A percentile compares a stretch with the other conserved stretches of the same genome.
Conservation (phyloP, 2,797 vertebrate genomes). For the Microctenopoma stevenorrisi region DNA sequence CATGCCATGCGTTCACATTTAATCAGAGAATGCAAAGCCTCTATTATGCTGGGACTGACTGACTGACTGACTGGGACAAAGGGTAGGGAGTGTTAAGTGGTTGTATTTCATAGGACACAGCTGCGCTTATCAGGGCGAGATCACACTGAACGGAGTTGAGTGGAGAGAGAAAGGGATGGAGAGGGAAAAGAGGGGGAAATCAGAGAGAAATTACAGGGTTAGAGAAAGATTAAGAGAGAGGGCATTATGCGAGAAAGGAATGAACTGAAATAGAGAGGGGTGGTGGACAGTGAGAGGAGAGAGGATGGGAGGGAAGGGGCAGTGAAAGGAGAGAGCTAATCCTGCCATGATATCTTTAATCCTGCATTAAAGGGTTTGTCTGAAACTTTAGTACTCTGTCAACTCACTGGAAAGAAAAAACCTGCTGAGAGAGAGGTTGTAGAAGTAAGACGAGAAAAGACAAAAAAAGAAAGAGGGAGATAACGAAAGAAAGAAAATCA, state of each 20-base stretch:
- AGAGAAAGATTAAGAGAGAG: slow-evolving; percentile 51
- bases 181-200: slow-evolving; percentile 18
- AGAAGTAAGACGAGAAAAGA: slow-evolving; percentile 20
- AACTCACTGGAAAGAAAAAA: slow-evolving; percentile 69
- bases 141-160: slow-evolving; percentile 44
- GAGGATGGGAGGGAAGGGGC: slow-evolving; percentile 34
- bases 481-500: neutral
- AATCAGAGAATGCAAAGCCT: slow-evolving; percentile 67
- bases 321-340: slow-evolving; percentile 66
- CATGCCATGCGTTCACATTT: slow-evolving; percentile 77
- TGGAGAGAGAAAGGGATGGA: slow-evolving; percentile 29
- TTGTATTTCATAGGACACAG: slow-evolving; percentile 36
- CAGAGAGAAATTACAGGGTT: slow-evolving; percentile 51
- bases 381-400: slow-evolving; percentile 78
- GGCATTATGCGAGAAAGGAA: slow-evolving; percentile 61
- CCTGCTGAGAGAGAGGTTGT: slow-evolving; percentile 47
- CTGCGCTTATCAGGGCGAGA: slow-evolving; percentile 47
- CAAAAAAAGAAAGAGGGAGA: slow-evolving; percentile 12
- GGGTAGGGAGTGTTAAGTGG: slow-evolving; percentile 43
- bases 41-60: slow-evolving; percentile 52
- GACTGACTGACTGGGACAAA: slow-evolving; percentile 44
- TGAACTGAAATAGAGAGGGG: slow-evolving; percentile 56
- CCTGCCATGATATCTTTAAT: slow-evolving; percentile 81
- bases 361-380: slow-evolving; percentile 80
- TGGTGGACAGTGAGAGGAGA: slow-evolving; percentile 40